Evolutionary conservation across 2,797 vertebrate species (phyloP).

Genomic region (Crocodylus rhombifer): DNA sequence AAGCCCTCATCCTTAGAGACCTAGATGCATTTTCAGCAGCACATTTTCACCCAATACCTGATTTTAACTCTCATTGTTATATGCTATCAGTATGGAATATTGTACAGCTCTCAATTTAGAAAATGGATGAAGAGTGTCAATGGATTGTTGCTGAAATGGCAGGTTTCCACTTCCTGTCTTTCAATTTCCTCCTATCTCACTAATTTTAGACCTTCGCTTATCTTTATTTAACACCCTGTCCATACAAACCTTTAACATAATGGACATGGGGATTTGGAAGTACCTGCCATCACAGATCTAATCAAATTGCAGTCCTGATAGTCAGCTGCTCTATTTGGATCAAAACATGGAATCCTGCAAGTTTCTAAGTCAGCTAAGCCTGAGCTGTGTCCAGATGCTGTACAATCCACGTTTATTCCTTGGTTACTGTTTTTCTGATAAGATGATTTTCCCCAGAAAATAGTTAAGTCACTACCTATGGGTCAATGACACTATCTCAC

Average conservation of each 20-base stretch:
- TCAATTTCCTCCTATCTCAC: background rate
- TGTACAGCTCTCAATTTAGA: background rate
- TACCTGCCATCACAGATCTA: background rate
- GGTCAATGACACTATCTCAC: background rate
- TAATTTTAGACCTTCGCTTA: background rate
- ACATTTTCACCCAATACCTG: conserved; percentile 46
- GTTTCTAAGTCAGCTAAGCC: background rate
- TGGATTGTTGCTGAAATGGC: background rate
- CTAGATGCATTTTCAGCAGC: conserved; percentile 47
- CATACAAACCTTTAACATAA: background rate
- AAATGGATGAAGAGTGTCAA: background rate
- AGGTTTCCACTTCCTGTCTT: background rate
- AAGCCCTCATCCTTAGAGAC: conserved; percentile 46
- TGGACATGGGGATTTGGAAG: too few relatives aligned
- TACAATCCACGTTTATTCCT: background rate
- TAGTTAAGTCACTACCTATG: background rate
- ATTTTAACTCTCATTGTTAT: conserved; percentile 35
- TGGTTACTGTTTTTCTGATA: background rate
- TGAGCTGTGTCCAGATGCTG: background rate
- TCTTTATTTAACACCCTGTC: background rate
- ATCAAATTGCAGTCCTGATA: background rate
- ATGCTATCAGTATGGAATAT: background rate
- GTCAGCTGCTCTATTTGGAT: too few relatives aligned
- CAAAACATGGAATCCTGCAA: background rate
- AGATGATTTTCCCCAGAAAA: background rate